Percentiles rank a stretch among this genome's conserved stretches.
These are phyloP conservation scores for Vireo altiloquus DNA, from an alignment of 2,113 vertebrate genomes.

Conservation along the genomic window DNA sequence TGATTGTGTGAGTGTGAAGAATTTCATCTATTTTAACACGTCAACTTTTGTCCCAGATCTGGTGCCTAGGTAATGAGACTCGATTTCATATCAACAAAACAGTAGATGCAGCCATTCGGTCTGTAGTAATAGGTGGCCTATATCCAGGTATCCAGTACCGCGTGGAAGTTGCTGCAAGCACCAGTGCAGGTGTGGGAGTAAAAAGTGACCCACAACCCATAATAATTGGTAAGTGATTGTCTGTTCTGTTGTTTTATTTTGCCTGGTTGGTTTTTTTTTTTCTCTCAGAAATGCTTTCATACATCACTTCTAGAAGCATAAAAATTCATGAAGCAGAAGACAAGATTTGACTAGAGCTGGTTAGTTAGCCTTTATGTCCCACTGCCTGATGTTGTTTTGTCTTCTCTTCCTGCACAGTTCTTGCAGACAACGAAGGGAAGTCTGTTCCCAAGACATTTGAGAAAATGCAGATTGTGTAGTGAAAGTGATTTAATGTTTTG, in stretches of 20 bases:
- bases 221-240: conserved; percentile 84
- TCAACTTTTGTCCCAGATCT: conserved; percentile 80
- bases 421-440: background rate
- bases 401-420: background rate
- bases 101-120: conserved; percentile 94
- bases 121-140: conserved; percentile 93
- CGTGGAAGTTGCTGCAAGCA: conserved; percentile 95
- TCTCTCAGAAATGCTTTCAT: background rate
- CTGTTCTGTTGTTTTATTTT: background rate
- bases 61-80: conserved; percentile 97
- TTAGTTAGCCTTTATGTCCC: background rate
- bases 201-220: conserved; percentile 94
- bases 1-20: background rate
- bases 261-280: background rate
- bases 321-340: background rate
- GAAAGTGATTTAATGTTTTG: background rate
- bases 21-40: background rate
- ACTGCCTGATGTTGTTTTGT: background rate
- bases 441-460: background rate
- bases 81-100: conserved; percentile 98
- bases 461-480: background rate
- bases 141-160: conserved; percentile 92
- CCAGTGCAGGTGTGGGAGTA: conserved; percentile 91
- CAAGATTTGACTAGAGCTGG: background rate
- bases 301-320: background rate